These are phyloP conservation scores for Oceanodroma leucorhoa DNA, from an alignment of 2,797 vertebrate genomes.

Conservation along the genomic window DNA sequence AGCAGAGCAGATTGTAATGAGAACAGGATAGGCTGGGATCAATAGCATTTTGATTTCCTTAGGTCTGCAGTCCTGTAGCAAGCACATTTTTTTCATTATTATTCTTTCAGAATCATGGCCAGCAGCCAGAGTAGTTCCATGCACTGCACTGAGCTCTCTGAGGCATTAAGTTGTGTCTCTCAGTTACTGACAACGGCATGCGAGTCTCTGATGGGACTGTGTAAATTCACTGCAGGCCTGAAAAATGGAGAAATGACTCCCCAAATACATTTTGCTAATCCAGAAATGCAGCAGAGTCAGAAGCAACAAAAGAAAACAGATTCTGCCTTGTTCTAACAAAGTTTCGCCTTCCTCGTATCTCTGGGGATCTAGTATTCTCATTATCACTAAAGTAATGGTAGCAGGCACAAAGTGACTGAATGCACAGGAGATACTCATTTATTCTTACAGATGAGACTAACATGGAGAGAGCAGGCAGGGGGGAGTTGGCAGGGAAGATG, in stretches of 20 bases:
- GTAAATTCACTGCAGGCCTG: not conserved
- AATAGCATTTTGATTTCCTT: conserved; percentile 39
- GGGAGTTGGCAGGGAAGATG: not conserved
- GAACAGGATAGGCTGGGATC: conserved; percentile 20
- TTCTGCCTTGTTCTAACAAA: not conserved
- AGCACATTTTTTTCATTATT: not conserved
- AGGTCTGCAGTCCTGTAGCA: not conserved
- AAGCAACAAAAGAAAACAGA: not conserved
- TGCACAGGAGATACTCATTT: not conserved
- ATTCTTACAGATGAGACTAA: not conserved
- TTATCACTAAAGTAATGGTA: not conserved
- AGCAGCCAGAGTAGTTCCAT: not conserved
- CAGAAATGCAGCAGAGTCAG: not conserved
- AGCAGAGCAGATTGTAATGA: not conserved
- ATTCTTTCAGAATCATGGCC: not conserved
- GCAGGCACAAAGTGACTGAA: not conserved
- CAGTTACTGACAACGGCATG: not conserved
- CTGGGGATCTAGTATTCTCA: not conserved
- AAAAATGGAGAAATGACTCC: not conserved
- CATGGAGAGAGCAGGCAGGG: not conserved
- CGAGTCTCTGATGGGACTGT: not conserved
- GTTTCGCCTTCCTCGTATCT: not conserved
- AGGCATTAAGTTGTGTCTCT: not conserved
- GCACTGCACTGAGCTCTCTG: not conserved
- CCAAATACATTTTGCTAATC: not conserved